Conservation (phyloP, 2,797 vertebrate species). For the Amblyraja radiata region DNA sequence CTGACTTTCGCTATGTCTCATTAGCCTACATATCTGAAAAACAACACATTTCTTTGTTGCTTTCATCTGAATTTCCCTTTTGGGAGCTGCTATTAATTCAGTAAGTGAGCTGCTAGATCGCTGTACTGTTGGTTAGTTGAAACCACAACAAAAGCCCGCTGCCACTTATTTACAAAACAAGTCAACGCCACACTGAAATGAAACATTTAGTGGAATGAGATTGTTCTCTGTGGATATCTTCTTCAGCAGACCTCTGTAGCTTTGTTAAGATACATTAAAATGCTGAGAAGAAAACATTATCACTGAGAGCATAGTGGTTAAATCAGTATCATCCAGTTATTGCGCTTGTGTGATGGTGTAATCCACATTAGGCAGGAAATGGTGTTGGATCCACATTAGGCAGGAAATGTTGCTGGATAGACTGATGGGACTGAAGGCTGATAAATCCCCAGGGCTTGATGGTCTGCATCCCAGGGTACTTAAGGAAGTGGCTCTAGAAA, state of each 20-base stretch:
- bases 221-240: not conserved
- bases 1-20: not conserved
- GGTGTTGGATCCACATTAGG: no score
- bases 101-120: not conserved
- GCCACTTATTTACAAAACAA: not conserved
- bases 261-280: not conserved
- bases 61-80: not conserved
- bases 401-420: no score
- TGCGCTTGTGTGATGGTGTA: not conserved
- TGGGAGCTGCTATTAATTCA: not conserved
- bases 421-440: no score
- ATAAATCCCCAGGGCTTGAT: no score
- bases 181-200: not conserved
- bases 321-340: not conserved
- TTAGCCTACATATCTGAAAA: not conserved
- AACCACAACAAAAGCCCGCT: not conserved
- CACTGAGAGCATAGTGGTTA: not conserved
- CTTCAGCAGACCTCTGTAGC: not conserved
- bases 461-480: no score
- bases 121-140: not conserved
- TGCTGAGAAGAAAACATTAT: not conserved
- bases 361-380: no score
- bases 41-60: not conserved
- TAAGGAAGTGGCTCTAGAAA: no score
- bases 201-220: not conserved